Evolutionary conservation across 2,888 invertebrate species (phyloP).

Genomic region (Xylocampa areola): DNA sequence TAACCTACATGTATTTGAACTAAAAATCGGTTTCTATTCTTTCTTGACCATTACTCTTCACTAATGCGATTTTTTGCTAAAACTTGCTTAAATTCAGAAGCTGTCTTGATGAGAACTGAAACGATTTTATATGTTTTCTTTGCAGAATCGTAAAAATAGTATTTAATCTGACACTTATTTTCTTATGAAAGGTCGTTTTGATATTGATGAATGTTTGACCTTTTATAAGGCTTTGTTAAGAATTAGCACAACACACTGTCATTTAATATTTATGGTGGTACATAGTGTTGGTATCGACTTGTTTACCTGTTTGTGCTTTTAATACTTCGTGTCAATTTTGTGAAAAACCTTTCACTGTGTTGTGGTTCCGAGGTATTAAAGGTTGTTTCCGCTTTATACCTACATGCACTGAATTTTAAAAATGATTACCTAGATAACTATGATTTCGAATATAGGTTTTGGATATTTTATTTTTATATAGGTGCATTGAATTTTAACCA

Average conservation of each 20-base stretch:
- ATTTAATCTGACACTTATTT: no score
- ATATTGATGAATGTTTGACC: no score
- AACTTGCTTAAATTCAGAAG: slow-evolving; percentile 5
- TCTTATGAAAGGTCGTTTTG: no score
- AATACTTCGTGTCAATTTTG: slow-evolving; percentile 23
- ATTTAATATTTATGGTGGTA: no score
- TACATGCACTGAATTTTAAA: no score
- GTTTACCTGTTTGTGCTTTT: slow-evolving; percentile 27
- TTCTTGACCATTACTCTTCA: slow-evolving; percentile 2
- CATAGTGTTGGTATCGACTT: slow-evolving; percentile 1
- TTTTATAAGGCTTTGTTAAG: no score
- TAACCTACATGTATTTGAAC: not conserved
- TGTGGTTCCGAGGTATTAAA: slow-evolving; percentile 21
- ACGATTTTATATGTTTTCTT: slow-evolving; percentile 6
- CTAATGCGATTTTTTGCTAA: slow-evolving; percentile 19
- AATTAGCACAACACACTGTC: no score
- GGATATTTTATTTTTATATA: no score
- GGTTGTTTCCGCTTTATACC: no score
- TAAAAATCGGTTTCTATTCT: slow-evolving; percentile 4
- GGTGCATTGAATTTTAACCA: no score
- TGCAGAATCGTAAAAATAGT: not conserved
- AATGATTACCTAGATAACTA: not conserved
- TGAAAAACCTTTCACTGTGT: slow-evolving; percentile 9
- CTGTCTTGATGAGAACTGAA: slow-evolving; percentile 7
- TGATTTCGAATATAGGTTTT: slow-evolving; percentile 4